phyloP scores from a whole-genome alignment of 2,797 vertebrate genomes.

The Scolopax bukidnonensis region DNA sequence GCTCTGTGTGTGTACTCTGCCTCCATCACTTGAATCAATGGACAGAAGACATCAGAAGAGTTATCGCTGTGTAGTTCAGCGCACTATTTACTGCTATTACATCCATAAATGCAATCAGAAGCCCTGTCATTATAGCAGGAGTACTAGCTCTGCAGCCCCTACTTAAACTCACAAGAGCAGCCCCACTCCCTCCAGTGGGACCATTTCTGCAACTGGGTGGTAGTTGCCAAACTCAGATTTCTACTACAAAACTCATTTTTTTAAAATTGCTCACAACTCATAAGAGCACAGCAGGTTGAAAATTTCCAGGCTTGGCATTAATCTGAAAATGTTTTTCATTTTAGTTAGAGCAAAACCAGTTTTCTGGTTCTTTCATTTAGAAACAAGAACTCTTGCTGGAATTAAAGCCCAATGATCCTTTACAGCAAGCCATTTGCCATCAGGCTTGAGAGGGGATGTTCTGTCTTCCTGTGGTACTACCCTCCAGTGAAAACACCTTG shows the following conservation, averaged over 20 bases:
- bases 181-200: neutral
- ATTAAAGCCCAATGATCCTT: neutral
- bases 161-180: neutral
- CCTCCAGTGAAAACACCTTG: neutral
- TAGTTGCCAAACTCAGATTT: neutral
- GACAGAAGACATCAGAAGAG: neutral
- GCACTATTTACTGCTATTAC: neutral
- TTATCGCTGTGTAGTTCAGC: neutral
- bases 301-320: neutral
- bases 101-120: constrained; percentile 26
- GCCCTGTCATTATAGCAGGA: neutral
- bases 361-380: neutral
- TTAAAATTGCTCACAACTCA: neutral
- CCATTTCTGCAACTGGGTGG: neutral
- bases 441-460: neutral
- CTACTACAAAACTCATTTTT: neutral
- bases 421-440: neutral
- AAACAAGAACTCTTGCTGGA: neutral
- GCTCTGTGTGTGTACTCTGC: neutral
- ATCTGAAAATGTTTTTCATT: neutral
- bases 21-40: neutral
- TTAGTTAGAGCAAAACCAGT: neutral
- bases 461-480: neutral
- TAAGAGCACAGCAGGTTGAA: neutral
- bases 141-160: neutral